Conservation (phyloP, 2,797 vertebrate genomes). For the Pangasius mekongensis region DNA sequence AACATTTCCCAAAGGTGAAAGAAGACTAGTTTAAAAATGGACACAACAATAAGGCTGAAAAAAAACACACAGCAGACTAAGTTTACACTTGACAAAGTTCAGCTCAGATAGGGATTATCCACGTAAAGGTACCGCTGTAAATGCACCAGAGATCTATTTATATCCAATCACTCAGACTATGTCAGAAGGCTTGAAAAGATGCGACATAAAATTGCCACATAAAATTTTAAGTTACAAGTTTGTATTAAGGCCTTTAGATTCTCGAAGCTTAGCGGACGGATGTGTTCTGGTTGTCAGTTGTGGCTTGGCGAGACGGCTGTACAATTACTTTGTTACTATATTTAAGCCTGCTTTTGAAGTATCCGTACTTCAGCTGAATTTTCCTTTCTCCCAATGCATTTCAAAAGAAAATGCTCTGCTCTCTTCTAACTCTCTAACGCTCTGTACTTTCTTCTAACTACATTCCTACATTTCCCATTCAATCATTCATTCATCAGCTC, state of each 20-base stretch:
- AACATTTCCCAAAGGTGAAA: conserved; percentile 46
- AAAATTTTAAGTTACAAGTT: neutral
- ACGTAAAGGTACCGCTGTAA: neutral
- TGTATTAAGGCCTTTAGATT: conserved; percentile 1
- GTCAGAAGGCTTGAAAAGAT: neutral
- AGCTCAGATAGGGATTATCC: neutral
- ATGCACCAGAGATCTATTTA: neutral
- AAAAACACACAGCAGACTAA: neutral
- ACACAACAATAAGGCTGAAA: conserved; percentile 9
- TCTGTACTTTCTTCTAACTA: neutral
- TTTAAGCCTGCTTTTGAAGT: conserved; percentile 19
- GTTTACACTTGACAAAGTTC: neutral
- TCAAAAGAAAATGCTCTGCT: neutral
- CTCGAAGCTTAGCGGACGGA: conserved; percentile 1
- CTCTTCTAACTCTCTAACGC: neutral
- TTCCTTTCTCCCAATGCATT: neutral
- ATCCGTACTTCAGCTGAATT: neutral
- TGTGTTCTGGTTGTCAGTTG: conserved; percentile 29
- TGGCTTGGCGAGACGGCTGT: conserved; percentile 20
- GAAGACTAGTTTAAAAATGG: conserved; percentile 44
- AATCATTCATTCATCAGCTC: neutral
- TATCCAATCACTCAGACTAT: neutral
- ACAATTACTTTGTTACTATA: conserved; percentile 27
- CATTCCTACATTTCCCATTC: neutral
- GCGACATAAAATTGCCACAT: neutral